These are phyloP conservation scores for Geopemphigus sp. DNA, from an alignment of 1,140 invertebrate species.

Conservation along the genomic window DNA sequence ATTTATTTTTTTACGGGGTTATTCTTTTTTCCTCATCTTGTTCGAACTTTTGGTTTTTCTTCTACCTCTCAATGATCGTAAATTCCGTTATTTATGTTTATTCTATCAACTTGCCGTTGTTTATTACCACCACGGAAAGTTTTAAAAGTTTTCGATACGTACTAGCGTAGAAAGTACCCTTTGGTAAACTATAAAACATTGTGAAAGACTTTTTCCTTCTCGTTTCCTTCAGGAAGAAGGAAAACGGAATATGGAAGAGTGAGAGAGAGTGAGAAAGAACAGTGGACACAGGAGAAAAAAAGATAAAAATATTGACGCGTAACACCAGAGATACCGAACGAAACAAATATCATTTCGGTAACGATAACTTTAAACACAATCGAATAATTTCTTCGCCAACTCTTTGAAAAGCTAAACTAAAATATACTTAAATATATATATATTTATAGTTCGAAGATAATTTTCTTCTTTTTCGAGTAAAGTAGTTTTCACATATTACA, in stretches of 20 bases:
- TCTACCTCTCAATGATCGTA: slow-evolving; percentile 8
- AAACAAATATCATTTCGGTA: slow-evolving; percentile 30
- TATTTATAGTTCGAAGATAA: not conserved
- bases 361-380: slow-evolving; percentile 22
- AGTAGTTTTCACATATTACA: slow-evolving; percentile 1
- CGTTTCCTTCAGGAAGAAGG: not conserved
- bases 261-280: too few species aligned
- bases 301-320: slow-evolving; percentile 32
- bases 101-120: slow-evolving; percentile 47
- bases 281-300: not conserved
- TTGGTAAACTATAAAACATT: slow-evolving; percentile 31
- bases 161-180: slow-evolving; percentile 25
- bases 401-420: not conserved
- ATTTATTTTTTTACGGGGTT: slow-evolving; percentile 37
- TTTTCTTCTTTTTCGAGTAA: not conserved
- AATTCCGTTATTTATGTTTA: slow-evolving; percentile 49
- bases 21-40: not conserved
- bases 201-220: not conserved
- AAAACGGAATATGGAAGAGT: not conserved
- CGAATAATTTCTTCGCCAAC: slow-evolving; percentile 12
- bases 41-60: slow-evolving; percentile 36
- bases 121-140: slow-evolving; percentile 41
- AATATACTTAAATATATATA: not conserved
- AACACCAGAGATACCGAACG: slow-evolving; percentile 16
- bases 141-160: slow-evolving; percentile 44